These are phyloP conservation scores for Liodrosophila aerea DNA, from an alignment of 2,888 invertebrate genomes.

Conservation along the genomic window DNA sequence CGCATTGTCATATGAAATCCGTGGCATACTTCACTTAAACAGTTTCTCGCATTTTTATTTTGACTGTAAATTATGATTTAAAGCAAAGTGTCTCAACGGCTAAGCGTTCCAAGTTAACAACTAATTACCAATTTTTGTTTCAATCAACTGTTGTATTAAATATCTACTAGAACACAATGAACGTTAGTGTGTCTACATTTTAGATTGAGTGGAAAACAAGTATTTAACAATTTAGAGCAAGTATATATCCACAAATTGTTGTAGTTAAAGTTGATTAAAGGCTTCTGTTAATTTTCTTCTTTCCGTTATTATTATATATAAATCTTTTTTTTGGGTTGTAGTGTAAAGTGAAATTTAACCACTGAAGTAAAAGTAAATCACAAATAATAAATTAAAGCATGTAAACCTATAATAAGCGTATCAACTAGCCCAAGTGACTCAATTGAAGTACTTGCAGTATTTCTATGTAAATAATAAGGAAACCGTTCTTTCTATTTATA, in stretches of 20 bases:
- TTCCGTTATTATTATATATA: no score
- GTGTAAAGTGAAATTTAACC: slow-evolving; percentile 42
- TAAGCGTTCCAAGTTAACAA: slow-evolving; percentile 52
- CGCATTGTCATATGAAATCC: slow-evolving; percentile 3
- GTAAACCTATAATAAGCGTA: slow-evolving; percentile 45
- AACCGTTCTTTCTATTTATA: slow-evolving; percentile 28
- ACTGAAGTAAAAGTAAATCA: slow-evolving; percentile 11
- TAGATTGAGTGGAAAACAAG: slow-evolving; percentile 44
- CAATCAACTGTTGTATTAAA: neutral
- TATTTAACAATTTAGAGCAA: slow-evolving; percentile 19
- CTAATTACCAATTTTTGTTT: slow-evolving; percentile 11
- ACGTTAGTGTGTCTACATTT: slow-evolving; percentile 60
- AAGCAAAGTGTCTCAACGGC: slow-evolving; percentile 79
- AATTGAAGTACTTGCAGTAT: slow-evolving; percentile 27
- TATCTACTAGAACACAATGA: slow-evolving; percentile 50
- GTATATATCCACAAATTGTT: slow-evolving; percentile 13
- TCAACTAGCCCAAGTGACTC: slow-evolving; percentile 33
- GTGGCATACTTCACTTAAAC: neutral
- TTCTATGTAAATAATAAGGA: slow-evolving; percentile 54
- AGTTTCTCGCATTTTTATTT: slow-evolving; percentile 27
- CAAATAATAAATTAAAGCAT: slow-evolving; percentile 45
- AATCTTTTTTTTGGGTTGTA: slow-evolving; percentile 59
- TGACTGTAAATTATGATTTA: slow-evolving; percentile 44
- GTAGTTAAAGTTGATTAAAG: slow-evolving; percentile 40
- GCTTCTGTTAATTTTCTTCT: slow-evolving; percentile 16